Conservation (phyloP, 2,113 vertebrate species). For the Gambusia affinis region DNA sequence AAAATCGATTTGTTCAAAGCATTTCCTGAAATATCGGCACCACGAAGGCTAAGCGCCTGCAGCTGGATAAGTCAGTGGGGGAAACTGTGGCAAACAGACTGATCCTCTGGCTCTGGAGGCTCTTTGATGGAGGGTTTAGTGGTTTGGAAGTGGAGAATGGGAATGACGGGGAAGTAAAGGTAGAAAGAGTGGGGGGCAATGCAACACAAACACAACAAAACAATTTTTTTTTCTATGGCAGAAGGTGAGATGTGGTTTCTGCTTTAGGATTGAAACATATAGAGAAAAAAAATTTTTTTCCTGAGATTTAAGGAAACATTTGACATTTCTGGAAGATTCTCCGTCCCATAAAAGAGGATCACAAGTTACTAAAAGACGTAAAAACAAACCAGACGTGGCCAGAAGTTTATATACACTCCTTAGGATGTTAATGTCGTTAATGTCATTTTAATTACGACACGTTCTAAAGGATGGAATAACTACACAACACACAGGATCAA, state of each 20-base stretch:
- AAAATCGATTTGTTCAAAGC: too few relatives aligned
- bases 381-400: background rate
- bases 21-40: too few relatives aligned
- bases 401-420: background rate
- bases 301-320: background rate
- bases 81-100: background rate
- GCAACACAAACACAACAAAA: slow-evolving; percentile 10
- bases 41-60: background rate
- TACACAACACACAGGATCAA: background rate
- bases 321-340: slow-evolving; percentile 19
- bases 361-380: background rate
- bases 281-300: background rate
- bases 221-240: background rate
- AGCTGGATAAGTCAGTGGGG: background rate
- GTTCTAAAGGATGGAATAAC: background rate
- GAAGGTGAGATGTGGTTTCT: slow-evolving; percentile 34
- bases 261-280: background rate
- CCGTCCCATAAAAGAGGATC: background rate
- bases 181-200: slow-evolving; percentile 29
- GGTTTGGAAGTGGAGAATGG: slow-evolving; percentile 18
- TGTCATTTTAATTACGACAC: background rate
- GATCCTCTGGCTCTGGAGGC: background rate
- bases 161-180: background rate
- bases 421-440: background rate
- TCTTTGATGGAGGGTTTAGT: background rate